Evolutionary conservation across 2,113 vertebrate genomes (phyloP).

Genomic region (Aphyosemion australe): DNA sequence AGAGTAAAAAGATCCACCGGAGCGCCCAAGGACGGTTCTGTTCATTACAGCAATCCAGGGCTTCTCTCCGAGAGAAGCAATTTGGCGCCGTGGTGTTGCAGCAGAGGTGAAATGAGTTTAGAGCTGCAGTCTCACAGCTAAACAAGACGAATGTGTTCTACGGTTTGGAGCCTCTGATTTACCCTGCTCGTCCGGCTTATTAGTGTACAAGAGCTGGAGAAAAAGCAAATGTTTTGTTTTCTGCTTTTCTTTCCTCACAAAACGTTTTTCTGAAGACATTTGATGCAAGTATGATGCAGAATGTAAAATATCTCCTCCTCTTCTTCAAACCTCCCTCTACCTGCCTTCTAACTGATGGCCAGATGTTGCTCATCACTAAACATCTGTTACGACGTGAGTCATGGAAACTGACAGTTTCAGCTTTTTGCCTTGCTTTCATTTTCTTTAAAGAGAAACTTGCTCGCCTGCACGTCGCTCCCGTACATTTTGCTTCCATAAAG

Average conservation of each 20-base stretch:
- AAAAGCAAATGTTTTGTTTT: constrained; percentile 7
- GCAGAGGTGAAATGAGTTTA: constrained; percentile 43
- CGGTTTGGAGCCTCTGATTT: constrained; percentile 21
- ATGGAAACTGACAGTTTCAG: not conserved
- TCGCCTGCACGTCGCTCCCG: not conserved
- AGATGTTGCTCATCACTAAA: constrained; percentile 41
- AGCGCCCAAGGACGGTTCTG: constrained; percentile 7
- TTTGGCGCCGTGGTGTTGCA: constrained; percentile 2
- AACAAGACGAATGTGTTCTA: constrained; percentile 45
- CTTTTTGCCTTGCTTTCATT: constrained; percentile 22
- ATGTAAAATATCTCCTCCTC: not conserved
- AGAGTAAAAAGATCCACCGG: not conserved
- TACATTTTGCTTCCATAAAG: not conserved
- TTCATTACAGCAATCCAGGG: constrained; percentile 13
- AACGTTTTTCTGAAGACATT: not conserved
- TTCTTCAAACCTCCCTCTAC: constrained; percentile 16
- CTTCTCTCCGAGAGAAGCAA: not conserved
- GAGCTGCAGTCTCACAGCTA: constrained; percentile 21
- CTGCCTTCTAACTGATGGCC: constrained; percentile 25
- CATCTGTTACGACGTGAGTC: constrained; percentile 26
- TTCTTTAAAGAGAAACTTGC: constrained; percentile 6
- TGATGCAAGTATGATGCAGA: not conserved
- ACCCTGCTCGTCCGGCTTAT: not conserved
- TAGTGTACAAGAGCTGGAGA: constrained; percentile 18
- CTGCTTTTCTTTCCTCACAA: constrained; percentile 8